Evolutionary conservation across 2,113 vertebrate genomes (phyloP), one percentile per base, ranked within the genome.

Genomic region (Felis chaus): DNA sequence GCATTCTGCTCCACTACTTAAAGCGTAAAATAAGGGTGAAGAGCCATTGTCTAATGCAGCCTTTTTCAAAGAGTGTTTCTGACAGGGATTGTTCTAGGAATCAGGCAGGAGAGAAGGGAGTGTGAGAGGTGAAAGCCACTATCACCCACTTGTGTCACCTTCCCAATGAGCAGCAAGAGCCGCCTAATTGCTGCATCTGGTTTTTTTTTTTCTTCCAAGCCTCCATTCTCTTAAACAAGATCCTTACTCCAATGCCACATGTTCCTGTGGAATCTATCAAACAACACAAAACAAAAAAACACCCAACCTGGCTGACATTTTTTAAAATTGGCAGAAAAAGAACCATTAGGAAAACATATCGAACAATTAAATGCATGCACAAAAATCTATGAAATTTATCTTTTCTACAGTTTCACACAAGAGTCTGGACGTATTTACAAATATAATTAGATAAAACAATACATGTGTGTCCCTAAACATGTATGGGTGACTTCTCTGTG

Each of bases 11-110:
- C 99, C 99, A 98, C 98, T 99, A 99, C 99, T 99, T 99, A 99
- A 99, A 99, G 99, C 99, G 98, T 99, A 99, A 99, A 99, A 99
- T 99, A 99, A 99, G 99, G 99, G 99, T 99, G 99, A 99, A 99
- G 99, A 99, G 99, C 99, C 99, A 99, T 99, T 99, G 99, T 99
- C 99, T 99, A 99, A 99, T 99, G 99, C 99, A 99, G 99, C 98
- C 99, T 99, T 99, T 99, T 99, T 99, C 99, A 99, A 99, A 99
- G 99, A 99, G 99, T 99, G 99, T 99, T 99, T 99, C 99, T 99
- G 99, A 99, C 99, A 99, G 99, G 99, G 99, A 99, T 99, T 99
- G 99, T 99, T 99, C 99, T 96, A 99, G 99, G 99, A 99, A 99
- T 99, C 99, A 99, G 99, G 99, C 99, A 99, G 98, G 99, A 99